These are phyloP conservation scores for Oncorhynchus gorbuscha DNA, from an alignment of 2,113 vertebrate genomes.

Conservation along the genomic window DNA sequence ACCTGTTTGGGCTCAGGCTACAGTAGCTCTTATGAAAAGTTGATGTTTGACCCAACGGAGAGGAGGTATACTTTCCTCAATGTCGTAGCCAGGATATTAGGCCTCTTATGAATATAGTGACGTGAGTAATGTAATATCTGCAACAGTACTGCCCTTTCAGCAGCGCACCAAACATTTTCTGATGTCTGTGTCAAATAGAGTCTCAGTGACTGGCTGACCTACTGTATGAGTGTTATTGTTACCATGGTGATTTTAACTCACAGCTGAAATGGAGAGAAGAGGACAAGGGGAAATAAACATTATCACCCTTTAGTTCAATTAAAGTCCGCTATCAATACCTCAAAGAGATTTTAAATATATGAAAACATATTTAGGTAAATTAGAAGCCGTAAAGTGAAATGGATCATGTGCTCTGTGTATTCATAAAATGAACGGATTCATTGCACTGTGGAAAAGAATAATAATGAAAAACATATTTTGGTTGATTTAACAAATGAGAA, in stretches of 20 bases:
- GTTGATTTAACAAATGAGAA: constrained; percentile 8
- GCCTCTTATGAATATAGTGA: neutral
- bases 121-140: neutral
- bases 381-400: constrained; percentile 69
- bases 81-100: neutral
- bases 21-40: neutral
- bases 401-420: constrained; percentile 44
- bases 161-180: neutral
- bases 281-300: neutral
- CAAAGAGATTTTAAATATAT: constrained; percentile 55
- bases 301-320: neutral
- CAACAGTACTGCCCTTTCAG: neutral
- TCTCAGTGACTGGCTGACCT: neutral
- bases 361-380: constrained; percentile 66
- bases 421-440: neutral
- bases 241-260: neutral
- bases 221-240: no score
- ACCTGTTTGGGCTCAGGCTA: neutral
- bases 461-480: constrained; percentile 9
- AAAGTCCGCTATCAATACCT: neutral
- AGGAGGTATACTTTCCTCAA: neutral
- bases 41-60: no score
- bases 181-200: neutral
- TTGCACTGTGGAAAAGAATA: neutral
- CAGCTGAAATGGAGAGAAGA: neutral